Evolutionary conservation across 2,113 vertebrate species (phyloP), one percentile per base, ranked within the genome.

Genomic region (Australoheros scitulus): DNA sequence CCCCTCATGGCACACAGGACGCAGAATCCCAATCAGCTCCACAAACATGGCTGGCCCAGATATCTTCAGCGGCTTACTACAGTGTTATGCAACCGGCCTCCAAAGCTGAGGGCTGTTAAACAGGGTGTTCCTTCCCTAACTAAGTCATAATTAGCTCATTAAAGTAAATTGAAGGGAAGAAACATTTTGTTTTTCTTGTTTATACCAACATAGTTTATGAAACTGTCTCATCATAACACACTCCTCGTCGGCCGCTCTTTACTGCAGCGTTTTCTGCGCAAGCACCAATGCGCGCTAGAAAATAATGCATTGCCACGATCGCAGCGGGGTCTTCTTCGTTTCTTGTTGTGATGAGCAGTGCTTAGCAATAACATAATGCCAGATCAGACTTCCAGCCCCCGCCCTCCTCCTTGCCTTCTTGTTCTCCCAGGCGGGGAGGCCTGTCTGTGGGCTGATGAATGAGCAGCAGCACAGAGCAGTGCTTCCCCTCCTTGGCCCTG

Each of bases 381-480:
- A 76, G 76, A 88, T 88, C 79, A 84, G 89, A 88, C 86, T 77
- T 81, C 87, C 59, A 84, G 63, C 79, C 80, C 79, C 84, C 81
- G 11, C 83, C 84, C 57, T 76, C 82, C 85, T 72, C 81, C 77
- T 80, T 34, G 77, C 77, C 61, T 34, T 79, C 85, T 65, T 90
- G 93, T 87, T 87, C 91, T 90, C 83, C 84, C 87, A 76, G 84
- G 77, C 90, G 83, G 91, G 87, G 89, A 92, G 86, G 89, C 91
- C 92, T 90, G 92, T 94, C 91, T 61, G 59, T 4, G 38, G 82
- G 79, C 92, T 93, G 94, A 94, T 92, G 89, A 94, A 93, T 91
- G 92, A 89, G 84, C 79, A 81, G 65, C 85, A 81, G 76, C 85
- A 22, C 87, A 24, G 26, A 85, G 82, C 9, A 55, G 91, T 82